Base-by-base conservation (phyloP, 2,113 vertebrate species). In the Ondatra zibethicus region DNA sequence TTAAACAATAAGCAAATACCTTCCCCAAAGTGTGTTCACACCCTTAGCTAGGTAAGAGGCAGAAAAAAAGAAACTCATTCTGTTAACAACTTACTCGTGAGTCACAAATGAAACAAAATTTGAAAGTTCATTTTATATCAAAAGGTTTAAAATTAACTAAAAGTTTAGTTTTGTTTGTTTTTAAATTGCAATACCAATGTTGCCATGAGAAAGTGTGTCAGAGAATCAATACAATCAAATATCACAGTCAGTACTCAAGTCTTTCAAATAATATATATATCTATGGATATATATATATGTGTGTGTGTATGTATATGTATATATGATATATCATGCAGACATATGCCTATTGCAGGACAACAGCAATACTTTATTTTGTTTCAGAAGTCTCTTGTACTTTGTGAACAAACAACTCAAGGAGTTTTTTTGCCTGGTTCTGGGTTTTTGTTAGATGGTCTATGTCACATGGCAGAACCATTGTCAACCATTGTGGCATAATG, bases 71-170 rank as follows among this genome's bases (percentile, higher is more conserved):
- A 39, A 50, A 82, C 65, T 2, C 7, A 2, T 78, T 66, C 29
- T 39, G 19, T 29, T 17, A 33, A 91, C 63, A 93, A 89, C n/a
- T 55, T 80, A 93, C 14, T 73, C 55, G 12, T 5, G 10, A 94
- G 42, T 45, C 63, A 73, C 72, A 42, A 7, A 3, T 66, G 70
- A 89, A 61, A 73, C 27, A 6, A 87, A 75, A 75, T 42, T 55
- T 63, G 45, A 92, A 90, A 89, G 13, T 58, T 92, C 7, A 81
- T 39, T 90, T 78, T 78, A 89, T 90, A 93, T 75, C 42, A 55
- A 85, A 85, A 19, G 29, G 3, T 42, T 65, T 85, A 45, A 85
- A 84, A 65, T 45, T 11, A 61, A 85, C 14, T 16, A 85, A 63
- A 85, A 31, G 25, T 42, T 25, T 84, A 7, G 3, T 29, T 84